Conservation (phyloP, 2,888 invertebrate genomes). For the Perizoma flavofasciatum region DNA sequence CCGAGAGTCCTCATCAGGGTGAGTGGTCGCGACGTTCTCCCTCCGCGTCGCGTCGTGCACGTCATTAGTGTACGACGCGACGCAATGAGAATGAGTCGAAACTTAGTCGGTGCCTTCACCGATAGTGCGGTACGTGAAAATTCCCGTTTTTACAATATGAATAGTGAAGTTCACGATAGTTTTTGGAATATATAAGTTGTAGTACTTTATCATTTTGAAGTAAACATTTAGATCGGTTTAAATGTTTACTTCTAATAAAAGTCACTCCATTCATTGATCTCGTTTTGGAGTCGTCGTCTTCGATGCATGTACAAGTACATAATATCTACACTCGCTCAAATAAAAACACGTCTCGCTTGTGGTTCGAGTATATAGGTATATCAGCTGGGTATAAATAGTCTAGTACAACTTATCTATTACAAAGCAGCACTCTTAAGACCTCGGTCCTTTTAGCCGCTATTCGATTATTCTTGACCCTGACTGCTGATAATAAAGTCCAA, state of each 20-base stretch:
- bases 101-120: no score
- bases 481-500: conserved; percentile 22
- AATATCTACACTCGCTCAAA: conserved; percentile 5
- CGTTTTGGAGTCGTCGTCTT: conserved; percentile 3
- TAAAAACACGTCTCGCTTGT: conserved; percentile 12
- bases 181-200: no score
- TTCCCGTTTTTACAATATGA: no score
- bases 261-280: conserved; percentile 15
- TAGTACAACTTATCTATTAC: conserved; percentile 20
- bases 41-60: no score
- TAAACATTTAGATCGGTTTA: no score
- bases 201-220: no score
- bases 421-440: conserved; percentile 23
- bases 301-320: background rate
- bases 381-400: conserved; percentile 22
- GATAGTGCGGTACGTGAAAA: no score
- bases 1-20: no score
- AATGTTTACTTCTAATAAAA: background rate
- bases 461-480: conserved; percentile 22
- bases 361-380: conserved; percentile 16
- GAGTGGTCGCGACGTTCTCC: no score
- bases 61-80: no score
- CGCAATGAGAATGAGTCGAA: no score
- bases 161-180: no score
- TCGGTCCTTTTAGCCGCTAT: conserved; percentile 17